Evolutionary conservation across 2,113 vertebrate genomes (phyloP), one percentile per base, ranked within the genome.

Genomic region (Elaphurus davidianus): DNA sequence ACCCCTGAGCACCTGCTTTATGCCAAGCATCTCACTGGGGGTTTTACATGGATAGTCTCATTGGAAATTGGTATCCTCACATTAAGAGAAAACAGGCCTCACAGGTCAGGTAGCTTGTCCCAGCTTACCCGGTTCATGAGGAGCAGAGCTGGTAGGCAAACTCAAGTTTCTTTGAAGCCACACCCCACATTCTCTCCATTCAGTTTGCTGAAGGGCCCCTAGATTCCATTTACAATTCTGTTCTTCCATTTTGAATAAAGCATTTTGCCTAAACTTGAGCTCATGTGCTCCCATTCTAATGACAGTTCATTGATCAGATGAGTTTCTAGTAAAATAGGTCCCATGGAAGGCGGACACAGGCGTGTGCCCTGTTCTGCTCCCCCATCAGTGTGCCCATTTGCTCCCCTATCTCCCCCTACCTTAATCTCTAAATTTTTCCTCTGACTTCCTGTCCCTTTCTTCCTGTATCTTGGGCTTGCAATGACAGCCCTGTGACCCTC

Each of bases 401-500:
- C 36, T 52, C 25, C 36, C 40, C 19, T 8, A 7, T 19, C 10
- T 27, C 15, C 54, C 17, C 30, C 2, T 5, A 84, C 60, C 47
- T 97, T 96, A 52, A 87, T 96, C 52, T 81, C 59, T 54, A 92
- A 54, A 57, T 50, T 40, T 85, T 87, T 74, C 52, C 36, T 47
- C 62, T 76, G 47, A 94, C 54, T 96, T 76, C 23, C 1, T 19
- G 15, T 78, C 33, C 33, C 25, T 76, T 62, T 93, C 21, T 87
- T 30, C 45, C 59, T 87, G 3, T 57, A 78, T 45, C 81, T 96
- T 90, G 23, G 36, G 15, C 52, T 94, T 79, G 36, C 89, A 88
- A 57, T 85, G 89, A 93, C 82, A 94, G 36, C 7, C n/a, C 43
- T 82, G 16, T 97, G 86, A 93, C 82, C 89, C 83, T 96, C 54